Percentiles rank a stretch among this genome's conserved stretches.
phyloP scores from a whole-genome alignment of 2,888 invertebrate species.

The Cotesia congregata region DNA sequence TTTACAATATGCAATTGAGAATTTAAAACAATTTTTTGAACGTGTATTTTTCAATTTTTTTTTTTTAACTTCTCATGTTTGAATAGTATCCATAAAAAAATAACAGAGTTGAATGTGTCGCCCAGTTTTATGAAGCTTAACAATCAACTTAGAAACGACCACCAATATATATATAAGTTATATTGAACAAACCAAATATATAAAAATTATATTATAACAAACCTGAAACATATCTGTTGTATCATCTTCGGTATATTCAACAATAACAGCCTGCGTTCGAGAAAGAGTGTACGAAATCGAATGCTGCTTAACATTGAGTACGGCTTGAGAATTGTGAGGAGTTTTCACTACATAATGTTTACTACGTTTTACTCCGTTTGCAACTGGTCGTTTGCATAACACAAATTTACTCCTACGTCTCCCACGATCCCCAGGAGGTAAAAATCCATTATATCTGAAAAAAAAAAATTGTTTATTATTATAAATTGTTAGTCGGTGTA shows the following conservation, averaged over 20 bases:
- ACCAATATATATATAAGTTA: not conserved
- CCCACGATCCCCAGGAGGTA: constrained; percentile 94
- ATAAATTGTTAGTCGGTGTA: constrained; percentile 10
- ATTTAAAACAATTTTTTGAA: no score
- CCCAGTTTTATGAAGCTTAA: no score
- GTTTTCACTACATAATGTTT: constrained; percentile 97
- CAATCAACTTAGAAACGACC: no score
- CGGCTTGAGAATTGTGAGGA: constrained; percentile 94
- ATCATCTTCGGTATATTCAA: constrained; percentile 95
- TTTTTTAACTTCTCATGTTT: no score
- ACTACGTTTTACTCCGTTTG: constrained; percentile 95
- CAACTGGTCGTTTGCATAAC: constrained; percentile 84
- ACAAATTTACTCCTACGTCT: constrained; percentile 95
- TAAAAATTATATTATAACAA: constrained; percentile 57
- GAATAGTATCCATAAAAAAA: no score
- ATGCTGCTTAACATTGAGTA: constrained; percentile 93
- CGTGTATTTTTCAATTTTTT: no score
- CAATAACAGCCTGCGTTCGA: constrained; percentile 96
- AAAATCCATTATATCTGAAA: constrained; percentile 91
- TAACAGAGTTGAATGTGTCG: no score
- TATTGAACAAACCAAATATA: no score
- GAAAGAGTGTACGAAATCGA: constrained; percentile 97
- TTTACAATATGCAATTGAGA: no score
- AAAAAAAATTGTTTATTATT: constrained; percentile 40
- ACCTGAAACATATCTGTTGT: constrained; percentile 99